These are phyloP conservation scores for Ciconia maguari DNA, from an alignment of 2,113 vertebrate genomes.

Conservation along the genomic window DNA sequence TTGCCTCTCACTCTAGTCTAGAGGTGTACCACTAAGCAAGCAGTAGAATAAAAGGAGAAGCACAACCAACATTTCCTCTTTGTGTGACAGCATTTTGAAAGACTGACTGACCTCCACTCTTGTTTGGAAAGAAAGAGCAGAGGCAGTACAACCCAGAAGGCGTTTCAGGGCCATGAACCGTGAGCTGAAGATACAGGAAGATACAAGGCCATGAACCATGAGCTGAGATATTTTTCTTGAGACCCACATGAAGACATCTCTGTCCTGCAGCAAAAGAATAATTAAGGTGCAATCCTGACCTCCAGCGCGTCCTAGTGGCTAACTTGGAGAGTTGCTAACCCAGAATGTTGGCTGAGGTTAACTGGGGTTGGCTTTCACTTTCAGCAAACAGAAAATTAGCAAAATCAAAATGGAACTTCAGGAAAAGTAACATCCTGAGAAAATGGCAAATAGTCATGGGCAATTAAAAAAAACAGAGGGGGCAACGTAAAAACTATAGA, in stretches of 20 bases:
- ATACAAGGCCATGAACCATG: not conserved
- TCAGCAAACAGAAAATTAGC: not conserved
- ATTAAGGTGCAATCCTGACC: not conserved
- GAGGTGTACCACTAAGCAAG: not conserved
- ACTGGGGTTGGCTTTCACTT: not conserved
- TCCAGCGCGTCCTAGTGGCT: not conserved
- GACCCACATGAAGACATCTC: not conserved
- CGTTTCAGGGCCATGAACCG: not conserved
- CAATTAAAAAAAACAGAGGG: not conserved
- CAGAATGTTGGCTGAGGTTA: not conserved
- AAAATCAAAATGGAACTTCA: not conserved
- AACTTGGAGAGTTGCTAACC: not conserved
- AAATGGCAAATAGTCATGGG: not conserved
- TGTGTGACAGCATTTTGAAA: not conserved
- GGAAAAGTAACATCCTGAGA: not conserved
- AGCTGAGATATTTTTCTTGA: not conserved
- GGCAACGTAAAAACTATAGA: not conserved
- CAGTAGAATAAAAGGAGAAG: not conserved
- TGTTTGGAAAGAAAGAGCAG: not conserved
- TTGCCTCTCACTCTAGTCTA: not conserved
- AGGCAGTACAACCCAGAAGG: not conserved
- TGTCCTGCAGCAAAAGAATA: not conserved
- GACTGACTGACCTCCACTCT: not conserved
- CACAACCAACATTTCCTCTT: not conserved
- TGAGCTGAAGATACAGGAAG: not conserved